Evolutionary conservation across 2,113 vertebrate genomes (phyloP), one percentile per base, ranked within the genome.

Genomic region (Lucifuga dentata): DNA sequence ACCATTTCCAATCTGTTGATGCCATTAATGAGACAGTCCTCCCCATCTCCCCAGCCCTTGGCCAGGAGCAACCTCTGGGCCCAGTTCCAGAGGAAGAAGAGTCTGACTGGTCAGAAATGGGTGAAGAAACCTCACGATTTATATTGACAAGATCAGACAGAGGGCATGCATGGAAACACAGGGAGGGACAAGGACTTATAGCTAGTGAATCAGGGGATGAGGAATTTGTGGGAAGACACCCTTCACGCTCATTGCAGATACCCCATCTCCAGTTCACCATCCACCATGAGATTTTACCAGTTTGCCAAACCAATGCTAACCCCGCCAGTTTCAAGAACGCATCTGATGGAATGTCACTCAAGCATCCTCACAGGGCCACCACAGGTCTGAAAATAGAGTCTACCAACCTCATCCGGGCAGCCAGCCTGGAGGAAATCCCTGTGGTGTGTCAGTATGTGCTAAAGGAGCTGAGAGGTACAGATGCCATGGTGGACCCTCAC

Each of bases 31-130:
- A 77, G 51, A 40, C 77, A 17, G 36, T 75, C 46, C 75, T 72
- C 13, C 80, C 86, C 20, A 74, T 88, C 13, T 23, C 89, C 1
- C 89, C 85, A n/a, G n/a, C 17, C 92, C 93, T 73, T 0, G 81
- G 64, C 7, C 90, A 90, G 55, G 90, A 91, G 32, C 89, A 88
- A 26, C 12, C 59, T 12, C 67, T 93, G 56, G 89, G 91, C 5
- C 76, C 89, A 2, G 85, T 93, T 23, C 90, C 87, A 65, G 92
- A 93, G 67, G 91, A 92, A 49, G 91, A 91, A 61, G 92, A 93
- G 35, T 91, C 91, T 16, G 92, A 93, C 60, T 94, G 91, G 91
- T 93, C 91, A 13, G 91, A 93, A 75, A 78, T 88, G 13, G 87
- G 89, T 39, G 91, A 91, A 1, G 90, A 92, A 36, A 73, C 56